Conservation (phyloP, 2,113 vertebrate genomes). For the Heliornis fulica region DNA sequence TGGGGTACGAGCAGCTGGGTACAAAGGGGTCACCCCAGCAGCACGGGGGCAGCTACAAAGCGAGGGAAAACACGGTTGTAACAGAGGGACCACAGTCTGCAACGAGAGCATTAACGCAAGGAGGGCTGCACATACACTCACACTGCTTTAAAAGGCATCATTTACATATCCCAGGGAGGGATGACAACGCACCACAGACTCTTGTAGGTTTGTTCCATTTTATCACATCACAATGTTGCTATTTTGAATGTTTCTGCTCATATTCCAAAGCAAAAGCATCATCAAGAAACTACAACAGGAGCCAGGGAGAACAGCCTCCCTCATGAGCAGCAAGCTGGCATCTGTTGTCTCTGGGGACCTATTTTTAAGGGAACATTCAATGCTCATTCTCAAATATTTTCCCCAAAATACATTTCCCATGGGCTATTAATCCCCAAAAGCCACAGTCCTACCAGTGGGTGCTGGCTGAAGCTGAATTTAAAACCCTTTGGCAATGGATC, state of each 20-base stretch:
- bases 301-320: background rate
- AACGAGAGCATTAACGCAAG: background rate
- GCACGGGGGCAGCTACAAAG: background rate
- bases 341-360: slow-evolving; percentile 11
- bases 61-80: background rate
- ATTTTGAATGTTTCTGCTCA: slow-evolving; percentile 46
- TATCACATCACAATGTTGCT: slow-evolving; percentile 34
- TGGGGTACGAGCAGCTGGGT: background rate
- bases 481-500: background rate
- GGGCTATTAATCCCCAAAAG: background rate
- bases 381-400: background rate
- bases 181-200: background rate
- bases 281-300: slow-evolving; percentile 1
- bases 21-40: background rate
- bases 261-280: slow-evolving; percentile 25
- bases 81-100: background rate
- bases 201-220: slow-evolving; percentile 4
- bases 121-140: background rate
- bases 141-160: background rate
- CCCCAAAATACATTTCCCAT: background rate
- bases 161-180: background rate
- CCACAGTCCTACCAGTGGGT: background rate
- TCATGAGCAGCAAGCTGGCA: slow-evolving; percentile 17
- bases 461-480: background rate
- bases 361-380: slow-evolving; percentile 7